Evolutionary conservation across 2,888 invertebrate species (phyloP).

Genomic region (Hemaris fuciformis): DNA sequence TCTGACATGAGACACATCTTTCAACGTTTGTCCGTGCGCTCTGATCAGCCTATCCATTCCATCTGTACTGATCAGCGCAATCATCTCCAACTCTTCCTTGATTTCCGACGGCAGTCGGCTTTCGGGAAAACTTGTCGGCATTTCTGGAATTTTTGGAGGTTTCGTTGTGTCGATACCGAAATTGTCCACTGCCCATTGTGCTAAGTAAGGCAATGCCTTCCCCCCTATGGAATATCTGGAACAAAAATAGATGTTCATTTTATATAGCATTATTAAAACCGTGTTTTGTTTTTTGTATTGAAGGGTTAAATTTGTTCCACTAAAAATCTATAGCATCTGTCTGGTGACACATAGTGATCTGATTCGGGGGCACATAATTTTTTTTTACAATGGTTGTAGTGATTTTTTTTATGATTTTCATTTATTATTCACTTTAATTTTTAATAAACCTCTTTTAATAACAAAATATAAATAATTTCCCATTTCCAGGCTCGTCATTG

Average conservation of each 20-base stretch:
- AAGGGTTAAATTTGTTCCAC: no score
- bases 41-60: constrained; percentile 92
- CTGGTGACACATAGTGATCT: no score
- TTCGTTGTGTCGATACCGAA: constrained; percentile 84
- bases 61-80: constrained; percentile 75
- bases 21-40: constrained; percentile 95
- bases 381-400: no score
- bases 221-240: constrained; percentile 90
- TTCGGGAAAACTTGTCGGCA: constrained; percentile 84
- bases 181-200: constrained; percentile 88
- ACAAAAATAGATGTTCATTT: constrained; percentile 18
- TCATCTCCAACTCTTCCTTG: constrained; percentile 78
- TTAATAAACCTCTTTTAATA: no score
- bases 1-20: constrained; percentile 91
- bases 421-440: no score
- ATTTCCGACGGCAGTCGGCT: constrained; percentile 84
- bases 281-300: no score
- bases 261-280: neutral
- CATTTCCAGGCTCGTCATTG: neutral
- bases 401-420: no score
- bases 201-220: constrained; percentile 87
- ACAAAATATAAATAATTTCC: no score
- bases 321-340: no score
- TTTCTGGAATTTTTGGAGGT: constrained; percentile 66
- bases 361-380: no score